Evolutionary conservation across 2,888 invertebrate species (phyloP).

Genomic region (Eupsilia transversa): DNA sequence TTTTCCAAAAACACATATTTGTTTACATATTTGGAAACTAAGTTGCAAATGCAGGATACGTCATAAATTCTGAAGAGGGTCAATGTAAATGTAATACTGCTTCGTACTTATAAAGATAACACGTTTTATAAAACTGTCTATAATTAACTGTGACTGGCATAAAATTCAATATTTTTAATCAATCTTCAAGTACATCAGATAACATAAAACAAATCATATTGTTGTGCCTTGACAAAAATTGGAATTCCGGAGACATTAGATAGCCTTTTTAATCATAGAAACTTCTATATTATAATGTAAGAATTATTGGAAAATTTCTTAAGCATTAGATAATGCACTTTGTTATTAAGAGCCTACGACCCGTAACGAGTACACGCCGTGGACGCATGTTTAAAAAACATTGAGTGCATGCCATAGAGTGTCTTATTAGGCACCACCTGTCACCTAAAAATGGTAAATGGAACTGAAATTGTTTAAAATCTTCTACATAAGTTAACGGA

Average conservation of each 20-base stretch:
- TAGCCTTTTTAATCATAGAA: not conserved
- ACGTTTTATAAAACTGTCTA: not conserved
- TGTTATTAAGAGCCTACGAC: not conserved
- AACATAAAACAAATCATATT: conserved; percentile 15
- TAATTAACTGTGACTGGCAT: conserved; percentile 15
- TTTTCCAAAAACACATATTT: not conserved
- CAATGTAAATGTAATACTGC: not conserved
- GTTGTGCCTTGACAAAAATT: not conserved
- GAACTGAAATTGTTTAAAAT: not conserved
- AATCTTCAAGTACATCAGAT: not conserved
- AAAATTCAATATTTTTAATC: conserved; percentile 21
- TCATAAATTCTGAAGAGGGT: not conserved
- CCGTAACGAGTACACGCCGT: not conserved
- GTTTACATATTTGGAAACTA: not conserved
- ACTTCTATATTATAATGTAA: not conserved
- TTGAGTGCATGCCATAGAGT: not conserved
- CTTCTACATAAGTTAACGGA: not conserved
- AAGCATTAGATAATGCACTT: not conserved
- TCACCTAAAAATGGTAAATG: not conserved
- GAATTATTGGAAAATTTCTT: not conserved
- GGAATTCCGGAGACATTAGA: not conserved
- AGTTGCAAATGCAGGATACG: not conserved
- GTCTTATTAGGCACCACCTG: not conserved
- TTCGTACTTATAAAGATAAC: not conserved
- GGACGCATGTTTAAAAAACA: not conserved